These are phyloP conservation scores for Petrolisthes manimaculis DNA, from an alignment of 2,888 invertebrate species.

Conservation along the genomic window DNA sequence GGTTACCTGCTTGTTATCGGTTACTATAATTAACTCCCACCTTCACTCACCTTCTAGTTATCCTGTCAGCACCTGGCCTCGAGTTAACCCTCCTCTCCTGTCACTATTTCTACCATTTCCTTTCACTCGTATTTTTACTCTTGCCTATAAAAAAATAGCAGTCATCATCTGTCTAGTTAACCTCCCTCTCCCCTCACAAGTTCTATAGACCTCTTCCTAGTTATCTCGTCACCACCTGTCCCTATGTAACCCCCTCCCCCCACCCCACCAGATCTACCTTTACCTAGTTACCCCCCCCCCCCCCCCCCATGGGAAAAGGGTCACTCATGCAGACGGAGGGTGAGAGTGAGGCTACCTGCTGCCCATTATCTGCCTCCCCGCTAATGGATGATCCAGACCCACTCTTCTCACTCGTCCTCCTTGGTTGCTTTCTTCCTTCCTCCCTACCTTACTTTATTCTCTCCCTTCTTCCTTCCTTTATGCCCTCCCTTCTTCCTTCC, in stretches of 20 bases:
- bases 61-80: too few relatives aligned
- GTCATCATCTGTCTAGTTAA: too few relatives aligned
- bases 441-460: not conserved
- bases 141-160: too few relatives aligned
- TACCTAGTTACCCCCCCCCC: not conserved
- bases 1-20: too few relatives aligned
- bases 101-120: too few relatives aligned
- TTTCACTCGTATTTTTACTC: too few relatives aligned
- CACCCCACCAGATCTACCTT: not conserved
- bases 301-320: conserved; percentile 24
- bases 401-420: not conserved
- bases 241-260: not conserved
- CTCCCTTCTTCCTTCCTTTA: not conserved
- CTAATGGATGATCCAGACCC: conserved; percentile 18
- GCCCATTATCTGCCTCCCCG: conserved; percentile 30
- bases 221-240: not conserved
- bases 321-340: conserved; percentile 36
- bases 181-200: too few relatives aligned
- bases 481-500: too few relatives aligned
- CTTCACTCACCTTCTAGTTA: too few relatives aligned
- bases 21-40: too few relatives aligned
- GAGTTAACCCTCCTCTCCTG: too few relatives aligned
- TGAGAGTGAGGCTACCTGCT: conserved; percentile 14
- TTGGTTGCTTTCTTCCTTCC: not conserved
- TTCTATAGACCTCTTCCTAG: not conserved